Evolutionary conservation across 1,140 invertebrate species (phyloP).

Genomic region (Pteromalus puparum): DNA sequence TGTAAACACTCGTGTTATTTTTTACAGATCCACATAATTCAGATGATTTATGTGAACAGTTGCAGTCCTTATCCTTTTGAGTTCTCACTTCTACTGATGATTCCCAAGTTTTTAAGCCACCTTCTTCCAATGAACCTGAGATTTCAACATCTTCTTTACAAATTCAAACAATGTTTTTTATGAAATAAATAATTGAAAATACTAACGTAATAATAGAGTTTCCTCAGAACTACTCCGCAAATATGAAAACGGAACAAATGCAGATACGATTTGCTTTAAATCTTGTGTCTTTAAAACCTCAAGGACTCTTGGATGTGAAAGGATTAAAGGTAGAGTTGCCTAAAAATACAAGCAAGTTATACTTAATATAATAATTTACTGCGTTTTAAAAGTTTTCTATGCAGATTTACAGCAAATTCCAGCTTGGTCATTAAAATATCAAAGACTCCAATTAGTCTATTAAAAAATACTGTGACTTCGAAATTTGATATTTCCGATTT

Average conservation of each 20-base stretch:
- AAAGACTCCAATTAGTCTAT: constrained; percentile 46
- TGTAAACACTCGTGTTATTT: not conserved
- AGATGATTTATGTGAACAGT: not conserved
- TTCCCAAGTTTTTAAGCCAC: too few relatives aligned
- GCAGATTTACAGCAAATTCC: constrained; percentile 51
- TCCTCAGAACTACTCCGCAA: not conserved
- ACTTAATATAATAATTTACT: not conserved
- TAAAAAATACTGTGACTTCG: constrained; percentile 44
- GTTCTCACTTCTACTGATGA: not conserved
- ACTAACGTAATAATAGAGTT: constrained; percentile 12
- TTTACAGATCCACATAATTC: not conserved
- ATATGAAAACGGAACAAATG: constrained; percentile 15
- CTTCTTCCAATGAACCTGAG: not conserved
- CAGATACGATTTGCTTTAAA: constrained; percentile 9
- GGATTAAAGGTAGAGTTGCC: constrained; percentile 41
- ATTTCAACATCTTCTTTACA: not conserved
- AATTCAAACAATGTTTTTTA: not conserved
- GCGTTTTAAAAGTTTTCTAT: not conserved
- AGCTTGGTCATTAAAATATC: constrained; percentile 47
- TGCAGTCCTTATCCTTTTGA: not conserved
- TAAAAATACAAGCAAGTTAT: constrained; percentile 17
- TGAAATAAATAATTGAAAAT: not conserved
- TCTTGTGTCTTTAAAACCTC: constrained; percentile 40
- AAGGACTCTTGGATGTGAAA: constrained; percentile 34
- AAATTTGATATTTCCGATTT: constrained; percentile 12